phyloP scores from a whole-genome alignment of 2,113 vertebrate genomes.

The Semicossyphus pulcher region DNA sequence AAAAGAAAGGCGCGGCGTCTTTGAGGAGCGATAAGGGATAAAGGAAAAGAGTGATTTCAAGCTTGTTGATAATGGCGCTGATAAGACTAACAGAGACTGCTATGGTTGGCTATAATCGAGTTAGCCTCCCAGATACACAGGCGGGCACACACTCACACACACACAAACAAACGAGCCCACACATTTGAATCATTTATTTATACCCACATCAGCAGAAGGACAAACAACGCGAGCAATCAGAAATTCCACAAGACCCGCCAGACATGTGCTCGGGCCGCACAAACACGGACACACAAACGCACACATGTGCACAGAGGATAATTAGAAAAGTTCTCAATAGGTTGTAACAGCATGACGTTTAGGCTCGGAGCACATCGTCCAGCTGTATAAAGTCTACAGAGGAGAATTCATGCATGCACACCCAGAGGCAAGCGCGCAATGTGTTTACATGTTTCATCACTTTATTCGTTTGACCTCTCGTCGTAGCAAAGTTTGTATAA shows the following conservation, averaged over 20 bases:
- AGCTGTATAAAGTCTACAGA: constrained; percentile 71
- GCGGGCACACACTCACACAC: constrained; percentile 1
- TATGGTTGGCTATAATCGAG: constrained; percentile 36
- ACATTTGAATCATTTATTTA: constrained; percentile 66
- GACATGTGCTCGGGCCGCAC: constrained; percentile 21
- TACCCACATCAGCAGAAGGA: constrained; percentile 32
- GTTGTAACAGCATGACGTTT: constrained; percentile 50
- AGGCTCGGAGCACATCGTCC: constrained; percentile 50
- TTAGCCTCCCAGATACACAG: constrained; percentile 29
- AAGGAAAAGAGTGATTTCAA: constrained; percentile 61
- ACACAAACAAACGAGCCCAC: constrained; percentile 46
- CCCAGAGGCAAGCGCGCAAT: constrained; percentile 1
- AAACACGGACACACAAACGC: not conserved
- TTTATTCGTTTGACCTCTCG: constrained; percentile 58
- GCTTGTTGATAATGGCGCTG: constrained; percentile 67
- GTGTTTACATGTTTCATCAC: constrained; percentile 19
- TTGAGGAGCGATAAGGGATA: constrained; percentile 41
- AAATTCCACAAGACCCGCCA: constrained; percentile 54
- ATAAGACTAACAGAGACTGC: constrained; percentile 62
- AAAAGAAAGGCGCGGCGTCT: constrained; percentile 52
- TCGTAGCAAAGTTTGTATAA: constrained; percentile 38
- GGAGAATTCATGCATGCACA: constrained; percentile 6
- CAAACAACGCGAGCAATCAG: constrained; percentile 47
- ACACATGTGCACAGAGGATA: not conserved
- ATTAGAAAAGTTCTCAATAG: constrained; percentile 33